Base-by-base conservation (phyloP, 2,113 vertebrate genomes). In the Benitochromis conjunctus region DNA sequence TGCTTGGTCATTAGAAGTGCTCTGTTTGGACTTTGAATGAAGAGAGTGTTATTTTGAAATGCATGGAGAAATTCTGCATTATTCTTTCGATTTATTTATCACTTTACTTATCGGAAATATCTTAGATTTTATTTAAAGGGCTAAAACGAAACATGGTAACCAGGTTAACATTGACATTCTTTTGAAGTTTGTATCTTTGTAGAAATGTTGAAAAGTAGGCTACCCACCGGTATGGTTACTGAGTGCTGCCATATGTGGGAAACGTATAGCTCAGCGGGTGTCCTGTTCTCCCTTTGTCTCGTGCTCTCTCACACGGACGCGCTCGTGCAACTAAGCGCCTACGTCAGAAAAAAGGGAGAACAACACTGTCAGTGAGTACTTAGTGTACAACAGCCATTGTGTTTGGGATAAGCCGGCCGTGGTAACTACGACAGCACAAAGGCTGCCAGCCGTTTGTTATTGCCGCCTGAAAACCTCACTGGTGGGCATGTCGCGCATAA, bases 201-300 rank as follows among this genome's bases (percentile, higher is more conserved):
- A 71, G 21, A 29, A 18, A 43, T 43, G 24, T 71, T 54, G 4
- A 4, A 74, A 74, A 46, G 66, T 46, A 0, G 1, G 31, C 29
- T 18, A n/a, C n/a, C n/a, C n/a, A 26, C 26, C 26, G 54, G 24
- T 34, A 3, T 71, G n/a, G 1, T 29, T 19, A 29, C 57, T n/a
- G 12, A 26, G n/a, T 66, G 29, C 62, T 16, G 18, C 83, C 62
- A 19, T 18, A 9, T 41, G 56, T 64, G 81, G 87, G 56, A 89
- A 90, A 85, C 10, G 11, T 86, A 88, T 78, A 86, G 14, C 93
- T 55, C 84, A 24, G 86, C 24, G 84, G 86, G 91, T 80, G 92
- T 34, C 85, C 54, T 21, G 34, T 14, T n/a, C 55, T 29, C 14
- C 13, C n/a, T 81, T 66, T 88, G 24, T 87, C 84, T 79, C 60